phyloP scores from a whole-genome alignment of 2,797 vertebrate species.

The Coilia nasus region DNA sequence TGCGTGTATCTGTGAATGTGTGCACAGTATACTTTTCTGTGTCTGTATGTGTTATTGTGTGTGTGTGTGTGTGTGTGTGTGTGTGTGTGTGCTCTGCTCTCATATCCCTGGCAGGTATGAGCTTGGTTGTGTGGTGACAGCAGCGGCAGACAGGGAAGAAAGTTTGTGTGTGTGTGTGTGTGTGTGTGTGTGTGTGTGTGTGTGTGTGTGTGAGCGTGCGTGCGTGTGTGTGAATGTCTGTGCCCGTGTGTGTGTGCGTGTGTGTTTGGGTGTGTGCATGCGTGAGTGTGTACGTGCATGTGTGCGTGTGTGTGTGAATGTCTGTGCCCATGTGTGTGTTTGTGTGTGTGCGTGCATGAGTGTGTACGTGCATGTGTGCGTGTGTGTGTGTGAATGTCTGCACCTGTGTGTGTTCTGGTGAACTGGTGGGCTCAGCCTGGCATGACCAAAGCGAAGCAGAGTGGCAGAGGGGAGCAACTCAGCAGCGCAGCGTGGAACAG shows the following conservation, averaged over 20 bases:
- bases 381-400: not conserved
- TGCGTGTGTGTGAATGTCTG: not conserved
- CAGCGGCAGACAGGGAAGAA: conserved; percentile 21
- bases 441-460: conserved; percentile 74
- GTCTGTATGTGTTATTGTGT: not conserved
- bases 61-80: not conserved
- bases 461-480: conserved; percentile 45
- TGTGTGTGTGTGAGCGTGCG: not conserved
- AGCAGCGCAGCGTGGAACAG: conserved; percentile 2
- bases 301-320: too few species aligned
- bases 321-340: too few species aligned
- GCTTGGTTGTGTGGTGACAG: not conserved
- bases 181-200: not conserved
- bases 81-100: conserved; percentile 29
- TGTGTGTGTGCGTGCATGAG: too few species aligned
- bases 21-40: not conserved
- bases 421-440: conserved; percentile 64
- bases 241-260: not conserved
- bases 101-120: conserved; percentile 45
- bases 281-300: too few species aligned
- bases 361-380: too few species aligned
- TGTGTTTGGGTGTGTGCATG: not conserved
- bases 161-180: conserved; percentile 33
- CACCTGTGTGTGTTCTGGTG: too few species aligned
- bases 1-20: too few species aligned